Evolutionary conservation across 1,140 invertebrate species (phyloP).

Genomic region (Pseudomyrmex sp.): DNA sequence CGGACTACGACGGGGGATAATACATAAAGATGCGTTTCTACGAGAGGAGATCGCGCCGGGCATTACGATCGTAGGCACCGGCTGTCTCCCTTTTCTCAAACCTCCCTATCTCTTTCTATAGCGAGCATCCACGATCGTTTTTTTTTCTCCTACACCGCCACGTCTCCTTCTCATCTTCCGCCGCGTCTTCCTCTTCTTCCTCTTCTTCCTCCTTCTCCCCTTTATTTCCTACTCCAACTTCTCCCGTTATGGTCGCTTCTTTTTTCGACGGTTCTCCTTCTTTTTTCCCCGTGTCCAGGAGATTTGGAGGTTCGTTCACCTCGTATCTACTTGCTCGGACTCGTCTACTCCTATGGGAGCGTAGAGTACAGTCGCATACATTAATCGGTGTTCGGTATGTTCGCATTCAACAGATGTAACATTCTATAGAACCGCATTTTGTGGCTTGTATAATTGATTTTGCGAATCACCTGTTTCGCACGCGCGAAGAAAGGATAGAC

Average conservation of each 20-base stretch:
- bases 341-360: constrained; percentile 53
- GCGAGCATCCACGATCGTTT: constrained; percentile 38
- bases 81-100: not conserved
- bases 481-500: no score
- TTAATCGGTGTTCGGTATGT: no score
- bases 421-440: no score
- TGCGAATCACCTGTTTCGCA: no score
- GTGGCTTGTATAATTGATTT: no score
- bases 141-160: constrained; percentile 7
- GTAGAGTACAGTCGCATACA: constrained; percentile 5
- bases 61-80: constrained; percentile 53
- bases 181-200: constrained; percentile 14
- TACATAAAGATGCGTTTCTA: constrained; percentile 58
- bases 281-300: constrained; percentile 66
- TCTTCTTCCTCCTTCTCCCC: constrained; percentile 31
- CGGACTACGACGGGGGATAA: constrained; percentile 4
- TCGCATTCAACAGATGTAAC: no score
- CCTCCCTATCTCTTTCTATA: constrained; percentile 31
- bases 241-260: constrained; percentile 45
- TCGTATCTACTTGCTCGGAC: constrained; percentile 58
- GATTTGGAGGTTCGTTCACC: constrained; percentile 81
- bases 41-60: constrained; percentile 49
- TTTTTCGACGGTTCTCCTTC: constrained; percentile 56
- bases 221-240: constrained; percentile 31
- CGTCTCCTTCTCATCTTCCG: not conserved